Conservation (phyloP, 2,888 invertebrate genomes). For the Leptinotarsa tumamoca region DNA sequence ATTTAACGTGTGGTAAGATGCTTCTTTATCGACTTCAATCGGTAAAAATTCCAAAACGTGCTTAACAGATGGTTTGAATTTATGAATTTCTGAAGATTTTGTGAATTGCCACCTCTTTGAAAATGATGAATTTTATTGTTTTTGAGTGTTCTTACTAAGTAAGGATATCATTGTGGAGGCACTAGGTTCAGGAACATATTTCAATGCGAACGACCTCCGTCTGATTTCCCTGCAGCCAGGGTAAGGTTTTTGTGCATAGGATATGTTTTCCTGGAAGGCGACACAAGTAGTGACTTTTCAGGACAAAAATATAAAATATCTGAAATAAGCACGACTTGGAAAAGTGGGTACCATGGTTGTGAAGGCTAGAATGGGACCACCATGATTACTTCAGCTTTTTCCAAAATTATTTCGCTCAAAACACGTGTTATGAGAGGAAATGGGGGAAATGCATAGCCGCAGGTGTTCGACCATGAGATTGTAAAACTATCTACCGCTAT, state of each 20-base stretch:
- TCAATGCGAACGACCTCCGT: not conserved
- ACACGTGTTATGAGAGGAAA: no score
- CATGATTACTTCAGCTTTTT: no score
- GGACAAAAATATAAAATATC: not conserved
- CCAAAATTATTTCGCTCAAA: no score
- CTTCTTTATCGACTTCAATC: conserved; percentile 4
- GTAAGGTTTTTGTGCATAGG: no score
- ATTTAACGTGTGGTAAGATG: conserved; percentile 9
- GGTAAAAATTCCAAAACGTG: conserved; percentile 18
- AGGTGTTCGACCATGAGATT: no score
- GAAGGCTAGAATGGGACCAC: not conserved
- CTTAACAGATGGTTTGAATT: conserved; percentile 3
- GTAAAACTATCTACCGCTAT: no score
- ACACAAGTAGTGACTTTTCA: no score
- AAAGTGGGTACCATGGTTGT: not conserved
- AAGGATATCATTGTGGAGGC: conserved; percentile 5
- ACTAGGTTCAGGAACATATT: conserved; percentile 5
- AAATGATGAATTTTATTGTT: conserved; percentile 16
- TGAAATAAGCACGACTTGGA: no score
- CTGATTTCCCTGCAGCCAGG: no score
- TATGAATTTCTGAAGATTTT: not conserved
- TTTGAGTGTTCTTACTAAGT: conserved; percentile 13
- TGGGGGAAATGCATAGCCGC: not conserved
- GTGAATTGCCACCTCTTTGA: conserved; percentile 18
- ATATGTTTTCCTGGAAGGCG: no score